phyloP scores from a whole-genome alignment of 2,797 vertebrate genomes.

The Myiotriccus ornatus region DNA sequence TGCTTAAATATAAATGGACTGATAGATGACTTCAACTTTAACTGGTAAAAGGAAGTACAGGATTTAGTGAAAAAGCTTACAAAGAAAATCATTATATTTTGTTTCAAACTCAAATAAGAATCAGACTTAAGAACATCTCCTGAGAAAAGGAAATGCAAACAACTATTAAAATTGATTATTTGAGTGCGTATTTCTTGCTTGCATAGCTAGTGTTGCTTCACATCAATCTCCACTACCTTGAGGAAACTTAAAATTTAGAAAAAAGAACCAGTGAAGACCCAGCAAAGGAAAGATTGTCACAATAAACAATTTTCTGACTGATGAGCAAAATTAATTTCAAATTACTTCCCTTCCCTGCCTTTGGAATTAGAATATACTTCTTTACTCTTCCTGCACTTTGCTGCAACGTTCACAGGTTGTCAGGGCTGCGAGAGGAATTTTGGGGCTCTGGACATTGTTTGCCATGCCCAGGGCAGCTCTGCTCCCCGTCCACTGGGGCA shows the following conservation, averaged over 20 bases:
- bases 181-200: not conserved
- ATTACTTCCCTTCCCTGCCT: not conserved
- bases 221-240: not conserved
- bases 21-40: not conserved
- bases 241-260: not conserved
- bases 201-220: not conserved
- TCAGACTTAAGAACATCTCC: not conserved
- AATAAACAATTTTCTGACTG: not conserved
- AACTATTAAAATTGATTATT: not conserved
- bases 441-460: not conserved
- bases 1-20: not conserved
- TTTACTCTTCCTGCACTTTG: not conserved
- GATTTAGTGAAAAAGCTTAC: not conserved
- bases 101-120: not conserved
- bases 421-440: not conserved
- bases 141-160: not conserved
- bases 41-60: not conserved
- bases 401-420: not conserved
- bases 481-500: fast-evolving
- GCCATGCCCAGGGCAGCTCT: not conserved
- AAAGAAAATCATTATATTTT: not conserved
- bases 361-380: not conserved
- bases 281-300: not conserved
- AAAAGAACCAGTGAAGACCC: not conserved
- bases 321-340: not conserved